These are phyloP conservation scores for Campylorhamphus procurvoides DNA, from an alignment of 2,113 vertebrate genomes.

Conservation along the genomic window DNA sequence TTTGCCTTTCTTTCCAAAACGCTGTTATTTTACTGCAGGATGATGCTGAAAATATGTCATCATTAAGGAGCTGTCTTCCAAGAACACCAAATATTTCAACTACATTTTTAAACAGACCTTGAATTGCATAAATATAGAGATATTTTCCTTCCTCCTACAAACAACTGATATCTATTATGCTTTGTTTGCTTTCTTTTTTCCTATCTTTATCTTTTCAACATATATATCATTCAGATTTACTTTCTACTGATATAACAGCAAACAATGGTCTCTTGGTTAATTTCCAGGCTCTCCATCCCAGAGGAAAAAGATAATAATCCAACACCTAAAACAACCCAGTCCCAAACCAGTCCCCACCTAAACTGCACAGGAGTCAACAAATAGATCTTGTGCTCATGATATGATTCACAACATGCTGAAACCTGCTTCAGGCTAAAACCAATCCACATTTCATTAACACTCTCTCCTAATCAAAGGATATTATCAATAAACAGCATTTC, in stretches of 20 bases:
- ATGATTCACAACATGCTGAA: neutral
- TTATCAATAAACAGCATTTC: neutral
- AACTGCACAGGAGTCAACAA: neutral
- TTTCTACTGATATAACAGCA: neutral
- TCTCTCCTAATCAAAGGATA: neutral
- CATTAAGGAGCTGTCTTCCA: neutral
- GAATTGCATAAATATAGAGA: neutral
- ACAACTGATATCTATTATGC: neutral
- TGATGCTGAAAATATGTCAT: neutral
- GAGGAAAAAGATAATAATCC: neutral
- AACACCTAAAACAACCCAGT: accelerated
- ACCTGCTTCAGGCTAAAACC: neutral
- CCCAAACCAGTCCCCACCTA: neutral
- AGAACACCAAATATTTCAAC: neutral
- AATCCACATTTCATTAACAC: neutral
- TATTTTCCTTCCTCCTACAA: neutral
- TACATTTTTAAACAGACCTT: neutral
- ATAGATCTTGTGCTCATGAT: neutral
- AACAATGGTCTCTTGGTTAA: neutral
- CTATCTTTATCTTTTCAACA: neutral
- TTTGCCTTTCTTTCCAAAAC: neutral
- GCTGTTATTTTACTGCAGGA: neutral
- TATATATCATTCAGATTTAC: neutral
- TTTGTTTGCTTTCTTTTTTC: neutral
- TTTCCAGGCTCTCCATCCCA: neutral